Evolutionary conservation across 2,113 vertebrate species (phyloP), one percentile per base, ranked within the genome.

Genomic region (Alethe diademata): DNA sequence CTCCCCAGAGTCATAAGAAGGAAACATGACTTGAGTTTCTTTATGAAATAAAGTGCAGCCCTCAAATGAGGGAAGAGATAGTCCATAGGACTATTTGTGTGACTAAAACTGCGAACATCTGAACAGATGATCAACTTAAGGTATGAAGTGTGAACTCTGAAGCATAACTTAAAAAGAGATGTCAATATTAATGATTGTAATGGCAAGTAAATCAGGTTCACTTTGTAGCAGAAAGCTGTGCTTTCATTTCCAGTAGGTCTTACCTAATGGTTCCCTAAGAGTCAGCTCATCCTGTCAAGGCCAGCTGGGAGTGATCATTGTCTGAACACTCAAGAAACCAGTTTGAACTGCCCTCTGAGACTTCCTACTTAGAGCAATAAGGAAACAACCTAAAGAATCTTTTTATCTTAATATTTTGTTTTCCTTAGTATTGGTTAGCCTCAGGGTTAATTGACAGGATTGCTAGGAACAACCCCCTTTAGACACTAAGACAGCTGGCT

Each of bases 371-470:
- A n/a, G 12, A 73, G 90, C 89, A 95, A 70, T 94, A 90, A 95
- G 96, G 91, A 95, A 95, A 66, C 81, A 92, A 91, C 75, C 78
- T 73, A 40, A 91, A 91, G 71, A 79, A 95, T 94, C 84, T 94
- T 87, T 92, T 93, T 89, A 89, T 89, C 86, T 95, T 76, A 78
- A 66, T 91, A 88, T 95, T 95, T 89, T 92, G 80, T 87, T 96
- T 95, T 92, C 72, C 73, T 89, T 78, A 54, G 65, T 92, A 74
- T 66, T 88, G 71, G 53, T 73, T 96, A 88, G 91, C 96, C 91
- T 82, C 53, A 53, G 90, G 93, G 84, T 75, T 91, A 48, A 82
- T 89, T 6, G 47, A 15, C 62, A 91, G 74, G 62, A 76, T 92
- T 91, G 90, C 35, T 61, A 78, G 66, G 42, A 94, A 51, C 70